Evolutionary conservation across 1,140 invertebrate species (phyloP).

Genomic region (Aphelinus atriplicis): DNA sequence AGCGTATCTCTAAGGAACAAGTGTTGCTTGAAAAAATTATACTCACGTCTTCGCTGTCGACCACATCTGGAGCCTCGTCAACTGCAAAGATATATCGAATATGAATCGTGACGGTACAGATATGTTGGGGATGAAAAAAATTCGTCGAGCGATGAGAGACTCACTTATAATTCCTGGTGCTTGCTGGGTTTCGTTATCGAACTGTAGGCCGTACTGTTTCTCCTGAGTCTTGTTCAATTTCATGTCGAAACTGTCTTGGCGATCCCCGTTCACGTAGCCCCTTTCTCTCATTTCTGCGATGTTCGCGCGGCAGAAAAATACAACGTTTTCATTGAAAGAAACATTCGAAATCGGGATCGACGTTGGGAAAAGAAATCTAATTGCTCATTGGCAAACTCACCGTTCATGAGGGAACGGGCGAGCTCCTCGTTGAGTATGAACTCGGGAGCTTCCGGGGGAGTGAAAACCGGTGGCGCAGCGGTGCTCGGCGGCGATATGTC

Average conservation of each 20-base stretch:
- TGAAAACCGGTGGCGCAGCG: constrained; percentile 83
- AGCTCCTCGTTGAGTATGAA: constrained; percentile 66
- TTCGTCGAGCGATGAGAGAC: constrained; percentile 4
- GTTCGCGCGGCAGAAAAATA: too few species aligned
- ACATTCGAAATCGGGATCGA: too few species aligned
- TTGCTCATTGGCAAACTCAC: constrained; percentile 40
- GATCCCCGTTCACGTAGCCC: constrained; percentile 47
- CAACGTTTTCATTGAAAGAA: too few species aligned
- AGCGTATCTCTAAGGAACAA: background rate
- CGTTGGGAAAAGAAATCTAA: too few species aligned
- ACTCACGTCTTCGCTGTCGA: constrained; percentile 41
- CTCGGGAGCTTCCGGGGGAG: constrained; percentile 82
- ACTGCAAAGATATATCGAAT: constrained; percentile 47
- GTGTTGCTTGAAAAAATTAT: background rate
- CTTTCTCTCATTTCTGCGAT: constrained; percentile 38
- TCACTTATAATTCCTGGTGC: constrained; percentile 68
- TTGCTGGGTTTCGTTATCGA: constrained; percentile 59
- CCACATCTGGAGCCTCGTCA: constrained; percentile 58
- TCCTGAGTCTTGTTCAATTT: constrained; percentile 78
- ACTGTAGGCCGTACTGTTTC: constrained; percentile 79
- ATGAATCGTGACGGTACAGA: too few species aligned
- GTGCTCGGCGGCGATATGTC: constrained; percentile 78
- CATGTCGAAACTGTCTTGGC: constrained; percentile 73
- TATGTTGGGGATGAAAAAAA: background rate
- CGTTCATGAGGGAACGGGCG: constrained; percentile 54